These are phyloP conservation scores for Leptinotarsa juncta DNA, from an alignment of 2,888 invertebrate species.

Conservation along the genomic window DNA sequence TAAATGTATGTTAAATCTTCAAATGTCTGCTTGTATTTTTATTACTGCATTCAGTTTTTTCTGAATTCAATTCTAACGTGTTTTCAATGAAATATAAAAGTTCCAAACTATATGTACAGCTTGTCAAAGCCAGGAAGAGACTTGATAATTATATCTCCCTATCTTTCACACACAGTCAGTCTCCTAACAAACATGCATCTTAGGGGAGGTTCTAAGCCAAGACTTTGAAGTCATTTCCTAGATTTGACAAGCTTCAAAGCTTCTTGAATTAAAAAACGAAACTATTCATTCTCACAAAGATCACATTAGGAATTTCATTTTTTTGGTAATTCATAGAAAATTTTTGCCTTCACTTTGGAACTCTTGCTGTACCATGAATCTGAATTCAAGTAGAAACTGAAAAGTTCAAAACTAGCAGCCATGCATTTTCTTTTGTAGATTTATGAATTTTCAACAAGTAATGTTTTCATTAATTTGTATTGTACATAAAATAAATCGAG, in stretches of 20 bases:
- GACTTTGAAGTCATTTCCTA: no score
- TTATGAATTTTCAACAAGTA: constrained; percentile 36
- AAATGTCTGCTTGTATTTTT: neutral
- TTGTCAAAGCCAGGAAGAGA: neutral
- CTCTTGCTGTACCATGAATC: constrained; percentile 22
- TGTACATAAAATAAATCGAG: constrained; percentile 37
- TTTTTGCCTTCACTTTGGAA: no score
- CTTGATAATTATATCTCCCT: no score
- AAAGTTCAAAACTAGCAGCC: neutral
- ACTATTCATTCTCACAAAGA: neutral
- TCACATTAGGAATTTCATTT: no score
- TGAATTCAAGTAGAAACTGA: constrained; percentile 10
- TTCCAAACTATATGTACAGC: neutral
- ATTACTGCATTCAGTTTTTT: neutral
- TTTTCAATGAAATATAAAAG: neutral
- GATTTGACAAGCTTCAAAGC: no score
- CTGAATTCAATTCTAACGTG: neutral
- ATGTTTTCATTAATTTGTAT: constrained; percentile 39
- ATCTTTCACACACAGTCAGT: no score
- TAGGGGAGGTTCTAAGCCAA: no score
- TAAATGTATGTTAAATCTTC: neutral
- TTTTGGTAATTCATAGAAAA: no score
- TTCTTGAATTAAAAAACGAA: neutral
- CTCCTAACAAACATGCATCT: no score
- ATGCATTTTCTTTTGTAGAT: constrained; percentile 13